Conservation (phyloP, 2,888 invertebrate species). For the Neoaliturus tenellus region DNA sequence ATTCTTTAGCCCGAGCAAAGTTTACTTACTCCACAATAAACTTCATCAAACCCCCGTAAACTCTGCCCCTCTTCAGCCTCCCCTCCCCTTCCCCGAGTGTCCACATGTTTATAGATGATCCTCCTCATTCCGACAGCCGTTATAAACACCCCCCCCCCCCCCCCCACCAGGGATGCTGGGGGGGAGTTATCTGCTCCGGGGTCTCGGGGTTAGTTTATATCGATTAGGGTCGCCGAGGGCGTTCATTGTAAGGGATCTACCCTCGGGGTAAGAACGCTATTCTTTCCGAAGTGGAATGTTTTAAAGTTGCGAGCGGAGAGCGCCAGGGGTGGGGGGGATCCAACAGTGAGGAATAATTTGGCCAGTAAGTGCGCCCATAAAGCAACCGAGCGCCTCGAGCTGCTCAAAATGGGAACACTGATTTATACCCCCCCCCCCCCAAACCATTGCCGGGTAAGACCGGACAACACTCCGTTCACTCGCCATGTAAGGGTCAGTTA, state of each 20-base stretch:
- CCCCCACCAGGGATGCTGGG: background rate
- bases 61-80: background rate
- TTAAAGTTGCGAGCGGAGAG: constrained; percentile 42
- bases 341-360: constrained; percentile 50
- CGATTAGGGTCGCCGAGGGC: constrained; percentile 40
- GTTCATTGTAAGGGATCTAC: constrained; percentile 48
- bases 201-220: constrained; percentile 49
- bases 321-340: constrained; percentile 16
- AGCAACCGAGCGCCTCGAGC: constrained; percentile 36
- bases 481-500: background rate
- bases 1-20: background rate
- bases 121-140: constrained; percentile 26
- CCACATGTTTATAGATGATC: constrained; percentile 35
- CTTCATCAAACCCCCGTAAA: background rate
- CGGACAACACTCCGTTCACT: background rate
- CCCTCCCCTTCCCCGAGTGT: background rate
- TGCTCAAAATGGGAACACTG: constrained; percentile 34
- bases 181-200: constrained; percentile 8
- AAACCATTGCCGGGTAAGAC: background rate
- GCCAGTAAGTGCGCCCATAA: constrained; percentile 48
- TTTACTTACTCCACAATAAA: background rate
- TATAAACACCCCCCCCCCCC: constrained; percentile 17
- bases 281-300: constrained; percentile 52
- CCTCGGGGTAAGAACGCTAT: constrained; percentile 44
- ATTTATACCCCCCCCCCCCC: constrained; percentile 20